Percentiles rank a stretch among this genome's conserved stretches.
Evolutionary conservation across 2,797 vertebrate species (phyloP).

Genomic region (Molossus alvarezi): DNA sequence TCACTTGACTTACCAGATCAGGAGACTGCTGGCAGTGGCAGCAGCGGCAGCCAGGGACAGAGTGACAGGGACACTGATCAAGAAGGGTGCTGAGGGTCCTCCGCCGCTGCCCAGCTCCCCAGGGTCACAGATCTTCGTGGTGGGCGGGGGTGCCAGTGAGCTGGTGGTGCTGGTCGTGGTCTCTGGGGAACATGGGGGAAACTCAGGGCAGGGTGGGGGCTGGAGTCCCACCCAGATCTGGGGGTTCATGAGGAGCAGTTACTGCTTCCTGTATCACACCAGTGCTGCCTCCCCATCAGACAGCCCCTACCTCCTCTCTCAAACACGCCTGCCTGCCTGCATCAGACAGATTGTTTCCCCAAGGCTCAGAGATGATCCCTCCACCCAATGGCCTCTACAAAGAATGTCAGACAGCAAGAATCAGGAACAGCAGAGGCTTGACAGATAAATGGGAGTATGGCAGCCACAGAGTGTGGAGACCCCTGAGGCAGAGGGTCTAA

Average conservation of each 20-base stretch:
- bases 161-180: conserved; percentile 91
- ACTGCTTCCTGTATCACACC: background rate
- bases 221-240: background rate
- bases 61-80: conserved; percentile 51
- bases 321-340: background rate
- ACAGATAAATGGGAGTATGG: background rate
- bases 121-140: conserved; percentile 90
- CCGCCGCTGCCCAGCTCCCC: conserved; percentile 86
- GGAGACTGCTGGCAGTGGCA: conserved; percentile 85
- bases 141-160: conserved; percentile 89
- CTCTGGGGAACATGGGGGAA: conserved; percentile 86
- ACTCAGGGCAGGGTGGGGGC: conserved; percentile 76
- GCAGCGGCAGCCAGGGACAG: conserved; percentile 81
- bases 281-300: background rate
- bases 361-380: background rate
- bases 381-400: background rate
- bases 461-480: background rate
- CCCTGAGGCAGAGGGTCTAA: background rate
- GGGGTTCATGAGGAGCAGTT: background rate
- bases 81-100: conserved; percentile 80
- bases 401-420: background rate
- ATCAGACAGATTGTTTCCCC: background rate
- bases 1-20: conserved; percentile 90
- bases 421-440: background rate
- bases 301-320: background rate